These are phyloP conservation scores for Sinonovacula constricta DNA, from an alignment of 1,140 invertebrate species.

Conservation along the genomic window DNA sequence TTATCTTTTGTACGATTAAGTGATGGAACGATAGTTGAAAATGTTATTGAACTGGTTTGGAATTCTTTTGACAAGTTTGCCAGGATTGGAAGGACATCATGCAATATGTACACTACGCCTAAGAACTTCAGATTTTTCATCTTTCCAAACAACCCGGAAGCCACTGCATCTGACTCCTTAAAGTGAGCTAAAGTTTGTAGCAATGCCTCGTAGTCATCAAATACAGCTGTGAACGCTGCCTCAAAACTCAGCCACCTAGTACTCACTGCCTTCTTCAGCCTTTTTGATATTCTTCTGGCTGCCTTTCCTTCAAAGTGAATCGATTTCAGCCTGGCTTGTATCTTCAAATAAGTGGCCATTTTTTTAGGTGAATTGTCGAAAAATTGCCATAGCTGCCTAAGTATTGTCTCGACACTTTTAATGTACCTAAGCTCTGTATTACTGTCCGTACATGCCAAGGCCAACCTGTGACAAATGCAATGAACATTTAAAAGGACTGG, in stretches of 20 bases:
- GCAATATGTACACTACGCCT: background rate
- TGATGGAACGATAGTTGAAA: background rate
- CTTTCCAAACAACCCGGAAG: background rate
- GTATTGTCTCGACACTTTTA: background rate
- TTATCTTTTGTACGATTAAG: background rate
- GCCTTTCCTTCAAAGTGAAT: background rate
- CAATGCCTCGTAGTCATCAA: slow-evolving; percentile 10
- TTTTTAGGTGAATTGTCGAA: slow-evolving; percentile 14
- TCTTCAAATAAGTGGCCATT: slow-evolving; percentile 9
- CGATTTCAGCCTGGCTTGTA: slow-evolving; percentile 2
- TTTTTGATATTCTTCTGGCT: slow-evolving; percentile 3
- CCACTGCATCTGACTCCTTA: background rate
- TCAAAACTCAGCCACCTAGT: slow-evolving; percentile 51
- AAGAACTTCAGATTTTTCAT: slow-evolving; percentile 19
- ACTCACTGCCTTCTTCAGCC: slow-evolving; percentile 41
- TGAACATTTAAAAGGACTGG: slow-evolving; percentile 5
- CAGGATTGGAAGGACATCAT: background rate
- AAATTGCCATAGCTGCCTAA: slow-evolving; percentile 10
- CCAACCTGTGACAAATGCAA: slow-evolving; percentile 2
- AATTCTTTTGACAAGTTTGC: background rate
- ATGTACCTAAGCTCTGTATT: background rate
- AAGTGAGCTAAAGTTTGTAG: slow-evolving; percentile 8
- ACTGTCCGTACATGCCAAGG: background rate
- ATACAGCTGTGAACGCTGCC: slow-evolving; percentile 10
- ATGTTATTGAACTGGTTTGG: background rate